Evolutionary conservation across 2,797 vertebrate genomes (phyloP), one percentile per base, ranked within the genome.

Genomic region (Girardinus metallicus): DNA sequence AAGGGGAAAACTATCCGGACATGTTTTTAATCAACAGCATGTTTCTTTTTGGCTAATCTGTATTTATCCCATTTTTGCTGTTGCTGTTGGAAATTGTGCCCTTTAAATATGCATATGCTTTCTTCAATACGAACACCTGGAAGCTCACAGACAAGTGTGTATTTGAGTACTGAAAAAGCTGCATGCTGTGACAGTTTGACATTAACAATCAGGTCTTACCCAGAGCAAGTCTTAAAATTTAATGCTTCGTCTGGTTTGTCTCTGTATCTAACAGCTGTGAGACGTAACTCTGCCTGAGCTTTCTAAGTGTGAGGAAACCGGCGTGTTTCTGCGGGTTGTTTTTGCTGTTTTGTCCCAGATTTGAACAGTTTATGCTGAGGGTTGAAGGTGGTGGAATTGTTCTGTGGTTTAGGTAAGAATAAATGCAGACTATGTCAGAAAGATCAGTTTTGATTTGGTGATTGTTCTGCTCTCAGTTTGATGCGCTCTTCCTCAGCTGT

Each of bases 1-100:
- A 85, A 82, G 84, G 90, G 92, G 86, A 91, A 47, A 93, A 90
- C 87, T 91, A 75, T 87, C 92, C 47, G 80, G 86, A 89, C 85
- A 41, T 5, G 88, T 88, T 77, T 86, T 87, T 83, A 90, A 90
- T 55, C 80, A 88, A 77, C 82, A 77, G 94, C 94, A 95, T 95
- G 95, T 88, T 64, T 72, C 78, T 83, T 88, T 39, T 92, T 73
- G 53, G 36, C 71, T 77, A 55, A 79, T 68, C 53, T 51, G 70
- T 43, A 78, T 23, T 74, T 57, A 47, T 73, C 21, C 29, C 21
- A n/a, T 77, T 75, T 74, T 83, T 70, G 36, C 12, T 36, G 34
- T 64, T 36, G 2, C 47, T 75, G 64, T 21, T 3, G 41, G 39
- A 34, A 74, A 39, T 80, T 66, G 16, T 73, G n/a, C 15, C 57